Evolutionary conservation across 1,140 invertebrate species (phyloP), one percentile per base, ranked within the genome.

Genomic region (Danaus melanippus): DNA sequence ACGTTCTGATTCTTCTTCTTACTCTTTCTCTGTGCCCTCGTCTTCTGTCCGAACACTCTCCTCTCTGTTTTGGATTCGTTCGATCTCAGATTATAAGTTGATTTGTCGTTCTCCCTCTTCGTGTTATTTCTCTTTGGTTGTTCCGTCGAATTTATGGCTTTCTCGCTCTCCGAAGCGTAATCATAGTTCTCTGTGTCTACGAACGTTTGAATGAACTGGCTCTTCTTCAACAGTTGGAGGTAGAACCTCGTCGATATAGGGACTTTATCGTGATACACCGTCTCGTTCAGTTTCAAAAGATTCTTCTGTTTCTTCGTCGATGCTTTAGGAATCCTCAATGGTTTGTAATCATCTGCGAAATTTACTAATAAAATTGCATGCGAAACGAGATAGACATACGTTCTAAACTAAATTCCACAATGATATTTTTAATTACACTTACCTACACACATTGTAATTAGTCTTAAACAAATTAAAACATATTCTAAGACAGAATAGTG

Each of bases 201-300:
- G 50, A 87, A 87, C 1, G 68, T 54, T 41, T 74, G 62, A 2
- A 81, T 10, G 42, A 86, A 87, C 44, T 86, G 79, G 46, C 81
- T 85, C 42, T 62, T 74, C 53, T 84, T 86, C 5, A 87, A 56
- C 1, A 86, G 56, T 60, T 84, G 81, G 0, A 87, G 68, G 46
- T 83, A 79, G 47, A 87, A 87, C 7, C 84, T 73, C 0, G 79
- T 84, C 10, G 75, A 78, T 32, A 86, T 76, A 0, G 83, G 79
- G 0, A 86, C 83, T 71, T 84, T 84, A 60, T 86, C 81, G 58
- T 86, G 68, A 51, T 78, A 86, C 9, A 86, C 44, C 0, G 83
- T 84, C 65, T 86, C 83, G 49, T 67, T 80, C 0, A 46, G 53
- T 66, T 83, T 86, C 10, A 86, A 56, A 9, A 86, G 45, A 10